Conservation (phyloP, 2,113 vertebrate species). For the Trematomus loennbergii region DNA sequence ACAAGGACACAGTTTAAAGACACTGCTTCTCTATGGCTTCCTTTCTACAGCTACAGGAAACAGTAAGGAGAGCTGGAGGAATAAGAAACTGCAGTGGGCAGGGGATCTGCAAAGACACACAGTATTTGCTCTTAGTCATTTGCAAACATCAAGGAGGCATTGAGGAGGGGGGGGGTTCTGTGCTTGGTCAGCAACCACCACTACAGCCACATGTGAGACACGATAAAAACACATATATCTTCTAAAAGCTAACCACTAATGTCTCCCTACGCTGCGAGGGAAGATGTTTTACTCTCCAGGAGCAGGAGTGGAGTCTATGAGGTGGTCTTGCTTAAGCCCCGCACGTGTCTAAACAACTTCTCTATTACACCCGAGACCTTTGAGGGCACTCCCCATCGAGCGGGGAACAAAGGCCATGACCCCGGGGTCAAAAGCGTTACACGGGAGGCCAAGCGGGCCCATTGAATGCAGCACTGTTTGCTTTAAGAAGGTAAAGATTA, state of each 20-base stretch:
- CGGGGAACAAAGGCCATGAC: conserved; percentile 90
- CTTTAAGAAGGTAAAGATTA: conserved; percentile 95
- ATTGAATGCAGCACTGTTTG: conserved; percentile 90
- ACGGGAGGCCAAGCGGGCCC: conserved; percentile 87
- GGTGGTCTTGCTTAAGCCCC: conserved; percentile 78
- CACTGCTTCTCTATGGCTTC: conserved; percentile 7
- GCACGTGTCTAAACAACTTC: conserved; percentile 93
- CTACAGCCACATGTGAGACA: conserved; percentile 36
- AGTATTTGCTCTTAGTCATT: conserved; percentile 56
- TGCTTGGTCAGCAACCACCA: conserved; percentile 65
- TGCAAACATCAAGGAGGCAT: conserved; percentile 49
- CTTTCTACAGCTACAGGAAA: conserved; percentile 22
- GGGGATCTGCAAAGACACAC: conserved; percentile 57
- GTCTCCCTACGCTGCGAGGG: conserved; percentile 1
- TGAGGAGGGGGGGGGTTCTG: not conserved
- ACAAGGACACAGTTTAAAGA: not conserved
- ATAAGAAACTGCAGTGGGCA: conserved; percentile 35
- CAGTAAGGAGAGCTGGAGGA: conserved; percentile 30
- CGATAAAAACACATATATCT: conserved; percentile 37
- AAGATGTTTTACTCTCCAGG: conserved; percentile 35
- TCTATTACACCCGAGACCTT: conserved; percentile 90
- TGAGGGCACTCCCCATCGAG: conserved; percentile 90
- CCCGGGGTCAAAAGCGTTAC: conserved; percentile 90
- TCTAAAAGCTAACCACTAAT: conserved; percentile 49
- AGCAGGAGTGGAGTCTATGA: conserved; percentile 55